phyloP scores from a whole-genome alignment of 2,113 vertebrate genomes.

The Pangasianodon gigas region DNA sequence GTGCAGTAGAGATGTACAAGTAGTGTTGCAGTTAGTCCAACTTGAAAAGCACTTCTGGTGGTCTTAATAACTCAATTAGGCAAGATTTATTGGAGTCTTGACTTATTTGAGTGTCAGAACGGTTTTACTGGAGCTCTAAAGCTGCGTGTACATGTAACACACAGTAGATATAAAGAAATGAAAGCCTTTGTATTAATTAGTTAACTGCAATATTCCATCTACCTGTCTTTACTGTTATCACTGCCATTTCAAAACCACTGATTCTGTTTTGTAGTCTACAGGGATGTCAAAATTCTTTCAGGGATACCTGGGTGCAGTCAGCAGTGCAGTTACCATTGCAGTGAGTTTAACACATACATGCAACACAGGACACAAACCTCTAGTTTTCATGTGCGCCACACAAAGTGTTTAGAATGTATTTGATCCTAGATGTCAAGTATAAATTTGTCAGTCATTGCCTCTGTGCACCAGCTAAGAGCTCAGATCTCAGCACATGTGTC shows the following conservation, averaged over 20 bases:
- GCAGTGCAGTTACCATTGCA: constrained; percentile 91
- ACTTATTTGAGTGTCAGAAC: neutral
- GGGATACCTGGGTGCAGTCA: constrained; percentile 89
- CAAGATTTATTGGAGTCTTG: neutral
- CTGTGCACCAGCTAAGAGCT: constrained; percentile 6
- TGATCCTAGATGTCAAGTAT: constrained; percentile 10
- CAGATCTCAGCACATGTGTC: constrained; percentile 41
- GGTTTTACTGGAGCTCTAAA: neutral
- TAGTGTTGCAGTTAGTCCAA: neutral
- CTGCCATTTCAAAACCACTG: neutral
- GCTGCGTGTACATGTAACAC: neutral
- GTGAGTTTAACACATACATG: constrained; percentile 76
- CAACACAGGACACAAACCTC: neutral
- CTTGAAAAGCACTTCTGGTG: neutral
- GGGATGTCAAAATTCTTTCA: constrained; percentile 84
- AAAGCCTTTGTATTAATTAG: neutral
- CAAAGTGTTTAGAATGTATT: neutral
- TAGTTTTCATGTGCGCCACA: neutral
- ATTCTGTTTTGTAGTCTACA: constrained; percentile 76
- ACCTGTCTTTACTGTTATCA: neutral
- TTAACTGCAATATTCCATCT: neutral
- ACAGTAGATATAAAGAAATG: neutral
- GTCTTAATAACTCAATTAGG: neutral
- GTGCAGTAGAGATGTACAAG: constrained; percentile 1
- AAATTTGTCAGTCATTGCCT: constrained; percentile 15